These are phyloP conservation scores for Druon quercuslanigerum DNA, from an alignment of 1,140 invertebrate species.

Conservation along the genomic window DNA sequence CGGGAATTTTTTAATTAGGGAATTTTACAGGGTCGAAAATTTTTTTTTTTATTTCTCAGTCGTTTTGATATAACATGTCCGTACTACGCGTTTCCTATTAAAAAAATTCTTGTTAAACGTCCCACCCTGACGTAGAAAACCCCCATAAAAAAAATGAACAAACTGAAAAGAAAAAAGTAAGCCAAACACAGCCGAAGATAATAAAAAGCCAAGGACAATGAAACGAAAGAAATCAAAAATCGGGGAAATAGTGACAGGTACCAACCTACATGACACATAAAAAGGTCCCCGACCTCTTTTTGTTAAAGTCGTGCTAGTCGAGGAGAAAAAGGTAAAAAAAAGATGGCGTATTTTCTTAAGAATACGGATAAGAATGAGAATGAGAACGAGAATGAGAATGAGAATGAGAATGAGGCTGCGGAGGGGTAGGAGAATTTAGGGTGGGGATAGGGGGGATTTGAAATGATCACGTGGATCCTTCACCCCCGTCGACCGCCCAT, in stretches of 20 bases:
- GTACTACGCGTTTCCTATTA: no score
- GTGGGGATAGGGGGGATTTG: background rate
- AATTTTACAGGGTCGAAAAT: no score
- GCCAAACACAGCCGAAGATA: no score
- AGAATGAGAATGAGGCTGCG: background rate
- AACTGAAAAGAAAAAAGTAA: no score
- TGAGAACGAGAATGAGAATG: background rate
- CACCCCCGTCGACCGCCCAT: slow-evolving; percentile 35
- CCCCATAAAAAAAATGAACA: no score
- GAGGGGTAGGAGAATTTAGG: background rate
- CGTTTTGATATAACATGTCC: no score
- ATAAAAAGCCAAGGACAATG: background rate
- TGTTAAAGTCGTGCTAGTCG: slow-evolving; percentile 11
- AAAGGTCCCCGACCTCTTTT: slow-evolving; percentile 26
- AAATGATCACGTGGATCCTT: slow-evolving; percentile 22
- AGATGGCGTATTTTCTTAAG: slow-evolving; percentile 5
- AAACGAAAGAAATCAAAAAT: slow-evolving; percentile 21
- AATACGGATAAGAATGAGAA: slow-evolving; percentile 7
- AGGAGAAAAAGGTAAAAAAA: background rate
- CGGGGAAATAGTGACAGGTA: slow-evolving; percentile 25
- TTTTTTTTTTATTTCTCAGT: no score
- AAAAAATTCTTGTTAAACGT: no score
- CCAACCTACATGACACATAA: slow-evolving; percentile 1
- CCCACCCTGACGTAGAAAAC: no score
- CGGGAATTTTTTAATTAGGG: no score